Evolutionary conservation across 2,888 invertebrate genomes (phyloP).

Genomic region (Poecilus cupreus): DNA sequence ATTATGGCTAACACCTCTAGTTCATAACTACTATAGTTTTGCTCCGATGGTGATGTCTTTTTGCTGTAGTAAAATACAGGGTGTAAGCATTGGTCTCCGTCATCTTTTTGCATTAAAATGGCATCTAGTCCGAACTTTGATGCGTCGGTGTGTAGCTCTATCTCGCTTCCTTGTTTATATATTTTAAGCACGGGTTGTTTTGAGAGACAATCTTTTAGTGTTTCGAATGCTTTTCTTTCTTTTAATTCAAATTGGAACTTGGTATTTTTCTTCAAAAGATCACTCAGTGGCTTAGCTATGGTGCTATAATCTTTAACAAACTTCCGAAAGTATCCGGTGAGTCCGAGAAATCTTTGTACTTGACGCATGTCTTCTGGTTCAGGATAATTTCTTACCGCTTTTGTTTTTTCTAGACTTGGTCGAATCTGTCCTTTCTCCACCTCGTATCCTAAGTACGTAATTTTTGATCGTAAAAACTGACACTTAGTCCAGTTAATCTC

Average conservation of each 20-base stretch:
- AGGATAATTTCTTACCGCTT: constrained; percentile 57
- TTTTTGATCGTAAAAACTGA: not conserved
- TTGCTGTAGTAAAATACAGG: not conserved
- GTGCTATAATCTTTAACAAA: constrained; percentile 47
- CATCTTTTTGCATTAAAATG: constrained; percentile 62
- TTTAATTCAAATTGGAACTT: constrained; percentile 15
- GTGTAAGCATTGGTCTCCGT: not conserved
- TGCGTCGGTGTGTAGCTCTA: constrained; percentile 60
- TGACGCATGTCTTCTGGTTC: constrained; percentile 14
- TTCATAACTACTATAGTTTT: no score
- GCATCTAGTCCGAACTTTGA: constrained; percentile 60
- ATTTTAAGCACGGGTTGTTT: constrained; percentile 49
- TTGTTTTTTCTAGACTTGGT: constrained; percentile 46
- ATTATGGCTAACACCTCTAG: not conserved
- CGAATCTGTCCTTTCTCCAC: constrained; percentile 17
- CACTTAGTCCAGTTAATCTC: constrained; percentile 22
- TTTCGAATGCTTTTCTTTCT: constrained; percentile 52
- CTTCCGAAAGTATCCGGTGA: constrained; percentile 60
- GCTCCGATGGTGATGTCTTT: not conserved
- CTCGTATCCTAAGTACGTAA: constrained; percentile 27
- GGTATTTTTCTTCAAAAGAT: constrained; percentile 27
- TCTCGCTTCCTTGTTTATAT: constrained; percentile 42
- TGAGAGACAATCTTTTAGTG: constrained; percentile 45
- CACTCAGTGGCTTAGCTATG: constrained; percentile 48
- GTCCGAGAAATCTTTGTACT: constrained; percentile 56